Evolutionary conservation across 2,888 invertebrate genomes (phyloP).

Genomic region (Heliconius cydno): DNA sequence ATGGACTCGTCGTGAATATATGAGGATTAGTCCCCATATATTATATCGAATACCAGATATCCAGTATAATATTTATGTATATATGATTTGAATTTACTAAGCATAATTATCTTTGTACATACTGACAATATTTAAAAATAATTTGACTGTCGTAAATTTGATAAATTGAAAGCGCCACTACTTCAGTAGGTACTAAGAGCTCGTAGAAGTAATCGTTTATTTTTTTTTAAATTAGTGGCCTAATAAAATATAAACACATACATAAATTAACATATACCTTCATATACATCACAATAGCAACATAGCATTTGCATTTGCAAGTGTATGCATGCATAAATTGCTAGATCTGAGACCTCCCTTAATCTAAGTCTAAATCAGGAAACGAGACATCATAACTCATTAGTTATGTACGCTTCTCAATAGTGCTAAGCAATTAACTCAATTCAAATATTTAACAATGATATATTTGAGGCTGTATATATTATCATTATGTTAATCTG

Average conservation of each 20-base stretch:
- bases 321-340: conserved; percentile 1
- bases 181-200: neutral
- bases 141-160: neutral
- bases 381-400: conserved; percentile 9
- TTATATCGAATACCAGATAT: too few species aligned
- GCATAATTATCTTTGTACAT: too few species aligned
- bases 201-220: too few species aligned
- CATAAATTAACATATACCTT: neutral
- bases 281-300: neutral
- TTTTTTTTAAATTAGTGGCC: too few species aligned
- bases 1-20: too few species aligned
- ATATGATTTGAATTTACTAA: neutral
- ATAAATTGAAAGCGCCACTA: neutral
- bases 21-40: too few species aligned
- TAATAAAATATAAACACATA: neutral
- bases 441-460: conserved; percentile 8
- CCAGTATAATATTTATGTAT: neutral
- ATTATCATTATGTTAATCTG: conserved; percentile 1
- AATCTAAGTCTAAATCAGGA: conserved; percentile 21
- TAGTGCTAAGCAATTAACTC: conserved; percentile 16
- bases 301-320: neutral
- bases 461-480: conserved; percentile 3
- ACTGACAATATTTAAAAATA: too few species aligned
- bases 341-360: neutral
- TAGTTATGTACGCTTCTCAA: conserved; percentile 10